Evolutionary conservation across 2,888 invertebrate genomes (phyloP).

Genomic region (Lasioglossum pauxillum): DNA sequence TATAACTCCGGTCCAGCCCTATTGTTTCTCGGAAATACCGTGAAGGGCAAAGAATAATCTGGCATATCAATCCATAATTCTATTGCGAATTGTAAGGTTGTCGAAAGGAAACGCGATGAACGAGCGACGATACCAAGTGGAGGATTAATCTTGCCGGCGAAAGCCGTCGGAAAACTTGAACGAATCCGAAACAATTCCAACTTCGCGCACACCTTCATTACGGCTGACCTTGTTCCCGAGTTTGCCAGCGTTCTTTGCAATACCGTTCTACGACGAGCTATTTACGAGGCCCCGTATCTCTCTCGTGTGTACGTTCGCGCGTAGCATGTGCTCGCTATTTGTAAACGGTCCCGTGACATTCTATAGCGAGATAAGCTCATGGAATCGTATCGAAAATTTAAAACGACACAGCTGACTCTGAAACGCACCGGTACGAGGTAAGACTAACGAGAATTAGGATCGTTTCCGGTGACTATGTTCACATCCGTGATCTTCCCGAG

Average conservation of each 20-base stretch:
- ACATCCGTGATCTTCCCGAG: neutral
- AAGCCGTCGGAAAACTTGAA: neutral
- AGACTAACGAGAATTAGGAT: neutral
- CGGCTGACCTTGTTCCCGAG: constrained; percentile 6
- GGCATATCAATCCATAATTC: neutral
- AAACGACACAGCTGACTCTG: neutral
- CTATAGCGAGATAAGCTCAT: constrained; percentile 4
- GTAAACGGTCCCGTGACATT: neutral
- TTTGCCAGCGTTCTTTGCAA: constrained; percentile 1
- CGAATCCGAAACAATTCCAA: constrained; percentile 16
- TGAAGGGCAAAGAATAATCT: neutral
- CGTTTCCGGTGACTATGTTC: neutral
- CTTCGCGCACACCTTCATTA: neutral
- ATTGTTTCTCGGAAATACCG: neutral
- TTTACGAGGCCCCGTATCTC: neutral
- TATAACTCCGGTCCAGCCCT: no score
- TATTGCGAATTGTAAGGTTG: neutral
- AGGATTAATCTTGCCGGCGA: neutral
- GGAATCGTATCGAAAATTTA: neutral
- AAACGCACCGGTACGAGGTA: neutral
- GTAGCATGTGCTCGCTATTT: neutral
- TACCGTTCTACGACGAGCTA: neutral
- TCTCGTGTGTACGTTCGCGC: neutral
- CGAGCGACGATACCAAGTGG: neutral
- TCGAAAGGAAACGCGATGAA: neutral